Evolutionary conservation across 1,140 invertebrate species (phyloP).

Genomic region (Saxidomus purpurata): DNA sequence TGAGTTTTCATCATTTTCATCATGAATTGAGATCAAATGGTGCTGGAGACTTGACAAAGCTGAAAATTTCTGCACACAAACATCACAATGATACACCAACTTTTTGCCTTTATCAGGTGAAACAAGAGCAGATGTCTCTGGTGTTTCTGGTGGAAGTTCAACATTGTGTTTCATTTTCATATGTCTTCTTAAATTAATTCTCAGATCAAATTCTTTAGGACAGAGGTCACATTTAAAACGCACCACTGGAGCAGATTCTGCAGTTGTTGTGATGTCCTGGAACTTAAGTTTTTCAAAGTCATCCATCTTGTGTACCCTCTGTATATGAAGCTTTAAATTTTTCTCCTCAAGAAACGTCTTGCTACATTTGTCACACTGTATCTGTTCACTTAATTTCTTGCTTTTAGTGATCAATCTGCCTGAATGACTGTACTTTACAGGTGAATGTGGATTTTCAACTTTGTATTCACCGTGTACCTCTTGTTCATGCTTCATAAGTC

Average conservation of each 20-base stretch:
- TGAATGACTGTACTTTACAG: slow-evolving; percentile 29
- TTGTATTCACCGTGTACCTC: slow-evolving; percentile 1
- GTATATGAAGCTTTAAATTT: slow-evolving; percentile 1
- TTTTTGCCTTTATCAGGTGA: neutral
- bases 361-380: slow-evolving; percentile 29
- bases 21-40: slow-evolving; percentile 35
- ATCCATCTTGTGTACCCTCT: slow-evolving; percentile 13
- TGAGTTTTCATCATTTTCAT: slow-evolving; percentile 10
- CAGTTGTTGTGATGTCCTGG: neutral
- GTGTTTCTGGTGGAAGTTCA: neutral
- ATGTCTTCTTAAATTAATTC: slow-evolving; percentile 29
- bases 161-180: slow-evolving; percentile 46
- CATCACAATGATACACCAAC: slow-evolving; percentile 28
- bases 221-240: slow-evolving; percentile 23
- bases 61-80: slow-evolving; percentile 30
- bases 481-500: neutral
- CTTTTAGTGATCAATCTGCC: slow-evolving; percentile 47
- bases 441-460: neutral
- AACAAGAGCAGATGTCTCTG: neutral
- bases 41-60: neutral
- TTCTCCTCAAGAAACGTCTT: slow-evolving; percentile 44
- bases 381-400: slow-evolving; percentile 36
- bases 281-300: neutral
- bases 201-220: slow-evolving; percentile 23
- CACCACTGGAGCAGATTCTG: neutral